Conservation (phyloP, 2,113 vertebrate genomes). For the Pao palembangensis region DNA sequence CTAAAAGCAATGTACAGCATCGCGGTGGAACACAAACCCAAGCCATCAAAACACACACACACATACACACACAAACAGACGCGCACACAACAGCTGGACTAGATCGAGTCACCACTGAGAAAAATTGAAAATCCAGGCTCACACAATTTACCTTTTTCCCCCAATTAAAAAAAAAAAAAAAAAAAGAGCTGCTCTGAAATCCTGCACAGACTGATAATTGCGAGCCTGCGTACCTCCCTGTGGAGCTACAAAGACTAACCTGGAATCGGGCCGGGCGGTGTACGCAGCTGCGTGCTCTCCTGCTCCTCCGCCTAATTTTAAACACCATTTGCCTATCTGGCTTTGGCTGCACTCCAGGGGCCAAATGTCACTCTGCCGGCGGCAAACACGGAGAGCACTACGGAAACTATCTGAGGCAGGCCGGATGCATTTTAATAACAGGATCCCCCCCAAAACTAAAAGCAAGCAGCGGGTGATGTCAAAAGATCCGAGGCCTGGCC, state of each 20-base stretch:
- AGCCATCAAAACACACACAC: too few relatives aligned
- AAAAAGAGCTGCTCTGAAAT: too few relatives aligned
- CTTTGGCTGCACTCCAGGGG: slow-evolving; percentile 26
- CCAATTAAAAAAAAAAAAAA: too few relatives aligned
- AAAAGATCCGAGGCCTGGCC: slow-evolving; percentile 36
- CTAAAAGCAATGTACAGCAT: too few relatives aligned
- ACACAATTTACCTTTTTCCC: too few relatives aligned
- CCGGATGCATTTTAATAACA: slow-evolving; percentile 41
- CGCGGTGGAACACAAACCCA: too few relatives aligned
- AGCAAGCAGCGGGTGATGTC: slow-evolving; percentile 39
- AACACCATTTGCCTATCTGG: slow-evolving; percentile 32
- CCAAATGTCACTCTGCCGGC: slow-evolving; percentile 33
- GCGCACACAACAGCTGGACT: too few relatives aligned
- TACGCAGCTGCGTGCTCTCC: slow-evolving; percentile 26
- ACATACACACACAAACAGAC: too few relatives aligned
- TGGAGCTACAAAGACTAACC: slow-evolving; percentile 41
- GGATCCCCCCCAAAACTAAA: slow-evolving; percentile 40
- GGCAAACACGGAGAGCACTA: slow-evolving; percentile 43
- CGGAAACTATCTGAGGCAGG: slow-evolving; percentile 35
- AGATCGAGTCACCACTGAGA: too few relatives aligned
- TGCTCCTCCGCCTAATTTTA: slow-evolving; percentile 34
- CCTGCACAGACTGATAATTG: neutral
- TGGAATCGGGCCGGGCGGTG: slow-evolving; percentile 16
- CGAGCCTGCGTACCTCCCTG: slow-evolving; percentile 41
- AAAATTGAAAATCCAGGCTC: too few relatives aligned